These are phyloP conservation scores for Peromyscus polionotus DNA, from an alignment of 2,113 vertebrate species.

Conservation along the genomic window DNA sequence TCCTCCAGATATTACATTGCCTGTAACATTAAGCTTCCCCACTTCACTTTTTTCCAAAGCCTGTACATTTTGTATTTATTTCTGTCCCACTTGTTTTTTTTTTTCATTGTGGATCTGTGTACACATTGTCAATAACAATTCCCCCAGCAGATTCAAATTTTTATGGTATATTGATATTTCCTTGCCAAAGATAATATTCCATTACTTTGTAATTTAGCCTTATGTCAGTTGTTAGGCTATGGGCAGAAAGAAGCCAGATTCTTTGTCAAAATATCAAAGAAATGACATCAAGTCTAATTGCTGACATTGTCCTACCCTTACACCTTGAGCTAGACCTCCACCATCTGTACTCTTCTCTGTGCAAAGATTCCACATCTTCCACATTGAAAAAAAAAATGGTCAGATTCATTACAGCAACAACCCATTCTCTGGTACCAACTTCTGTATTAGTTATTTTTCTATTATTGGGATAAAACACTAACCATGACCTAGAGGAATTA, in stretches of 20 bases:
- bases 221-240: neutral
- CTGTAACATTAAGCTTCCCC: neutral
- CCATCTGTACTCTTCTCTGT: no score
- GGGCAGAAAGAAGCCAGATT: neutral
- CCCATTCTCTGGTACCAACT: no score
- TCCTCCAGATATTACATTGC: neutral
- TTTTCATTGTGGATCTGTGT: neutral
- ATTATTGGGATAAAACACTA: no score
- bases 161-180: neutral
- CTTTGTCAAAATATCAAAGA: neutral
- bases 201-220: neutral
- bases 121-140: neutral
- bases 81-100: no score
- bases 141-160: neutral
- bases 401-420: no score
- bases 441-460: no score
- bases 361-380: no score
- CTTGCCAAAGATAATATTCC: neutral
- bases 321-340: neutral
- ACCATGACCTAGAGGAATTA: no score
- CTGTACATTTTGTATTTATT: neutral
- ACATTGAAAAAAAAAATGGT: no score
- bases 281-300: neutral
- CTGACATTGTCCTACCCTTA: neutral
- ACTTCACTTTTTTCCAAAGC: neutral